Evolutionary conservation across 2,113 vertebrate species (phyloP).

Genomic region (Sceloporus undulatus): DNA sequence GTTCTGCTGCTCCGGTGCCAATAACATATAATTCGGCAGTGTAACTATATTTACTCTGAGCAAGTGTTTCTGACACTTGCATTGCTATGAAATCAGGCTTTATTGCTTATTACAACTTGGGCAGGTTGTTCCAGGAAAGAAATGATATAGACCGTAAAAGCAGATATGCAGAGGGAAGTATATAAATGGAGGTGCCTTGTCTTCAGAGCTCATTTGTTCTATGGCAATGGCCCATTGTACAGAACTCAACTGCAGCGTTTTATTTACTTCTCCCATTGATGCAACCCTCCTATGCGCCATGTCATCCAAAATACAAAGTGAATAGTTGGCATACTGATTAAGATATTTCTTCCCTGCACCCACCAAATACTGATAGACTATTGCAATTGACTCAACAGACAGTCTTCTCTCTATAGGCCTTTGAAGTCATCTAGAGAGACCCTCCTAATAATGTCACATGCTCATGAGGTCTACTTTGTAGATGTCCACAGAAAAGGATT

Average conservation of each 20-base stretch:
- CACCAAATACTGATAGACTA: too few relatives aligned
- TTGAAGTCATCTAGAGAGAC: too few relatives aligned
- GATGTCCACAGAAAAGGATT: too few relatives aligned
- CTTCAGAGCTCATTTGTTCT: slow-evolving; percentile 53
- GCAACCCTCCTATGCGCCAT: slow-evolving; percentile 31
- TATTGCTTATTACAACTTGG: slow-evolving; percentile 61
- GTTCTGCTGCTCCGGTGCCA: slow-evolving; percentile 37
- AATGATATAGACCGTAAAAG: slow-evolving; percentile 39
- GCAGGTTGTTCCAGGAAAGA: slow-evolving; percentile 67
- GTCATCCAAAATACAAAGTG: slow-evolving; percentile 20
- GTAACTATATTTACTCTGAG: slow-evolving; percentile 64
- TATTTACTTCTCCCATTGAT: slow-evolving; percentile 58
- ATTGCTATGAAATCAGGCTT: slow-evolving; percentile 66
- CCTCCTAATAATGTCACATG: too few relatives aligned
- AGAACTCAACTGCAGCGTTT: slow-evolving; percentile 48
- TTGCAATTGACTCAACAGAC: not conserved
- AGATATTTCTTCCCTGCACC: not conserved
- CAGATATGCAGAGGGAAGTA: slow-evolving; percentile 42
- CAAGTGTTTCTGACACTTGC: slow-evolving; percentile 50
- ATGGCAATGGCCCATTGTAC: slow-evolving; percentile 41
- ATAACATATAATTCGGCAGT: slow-evolving; percentile 51
- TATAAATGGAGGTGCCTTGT: slow-evolving; percentile 46
- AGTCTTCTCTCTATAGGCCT: too few relatives aligned
- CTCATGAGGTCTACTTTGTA: too few relatives aligned
- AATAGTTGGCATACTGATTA: slow-evolving; percentile 9